Base-by-base conservation (phyloP, 2,888 invertebrate genomes). In the Nematopogon swammerdamellus region DNA sequence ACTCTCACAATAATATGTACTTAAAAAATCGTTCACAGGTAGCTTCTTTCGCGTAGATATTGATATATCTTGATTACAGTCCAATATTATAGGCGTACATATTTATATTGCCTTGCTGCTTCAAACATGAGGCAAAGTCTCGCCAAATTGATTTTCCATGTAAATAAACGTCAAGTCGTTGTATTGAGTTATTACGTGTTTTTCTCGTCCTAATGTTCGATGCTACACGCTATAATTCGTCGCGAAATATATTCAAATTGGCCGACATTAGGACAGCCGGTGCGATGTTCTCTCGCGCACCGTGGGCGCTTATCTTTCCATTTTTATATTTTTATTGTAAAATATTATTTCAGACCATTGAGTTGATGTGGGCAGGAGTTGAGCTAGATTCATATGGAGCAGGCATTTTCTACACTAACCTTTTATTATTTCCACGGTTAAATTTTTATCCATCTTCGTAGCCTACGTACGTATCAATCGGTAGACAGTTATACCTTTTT, bases 221-320 rank as follows among this genome's bases (percentile, higher is more conserved):
- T 43, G 19, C 19, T 46, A 44, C 29, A 49, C 25, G 46, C 46
- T 18, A 46, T 49, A 49, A 49, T 18, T 49, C 46, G 16, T 43
- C 43, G 43, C 49, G 25, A 49, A 49, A 46, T 49, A 36, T 46
- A 49, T 49, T 49, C 49, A 49, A 49, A 49, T 46, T 49, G 46
- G 42, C 43, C 30, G 29, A 20, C 43, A 49, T 29, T 29, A 46
- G 43, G 46, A 19, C 20, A 20, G 19, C 45, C 45, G 36, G 36
- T 36, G 36, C 45, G 36, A 14, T 36, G 36, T 36, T 36, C 36
- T 36, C 36, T 36, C 36, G 36, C 36, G 36, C 36, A 36, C 36
- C 36, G 36, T 36, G 36, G 36, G 36, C 36, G 36, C 36, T 36
- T 36, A n/a, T 36, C 4, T 36, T 8, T 36, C 36, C 36, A 36